Conservation (phyloP, 1,140 invertebrate species). For the Mactra quadrangularis region DNA sequence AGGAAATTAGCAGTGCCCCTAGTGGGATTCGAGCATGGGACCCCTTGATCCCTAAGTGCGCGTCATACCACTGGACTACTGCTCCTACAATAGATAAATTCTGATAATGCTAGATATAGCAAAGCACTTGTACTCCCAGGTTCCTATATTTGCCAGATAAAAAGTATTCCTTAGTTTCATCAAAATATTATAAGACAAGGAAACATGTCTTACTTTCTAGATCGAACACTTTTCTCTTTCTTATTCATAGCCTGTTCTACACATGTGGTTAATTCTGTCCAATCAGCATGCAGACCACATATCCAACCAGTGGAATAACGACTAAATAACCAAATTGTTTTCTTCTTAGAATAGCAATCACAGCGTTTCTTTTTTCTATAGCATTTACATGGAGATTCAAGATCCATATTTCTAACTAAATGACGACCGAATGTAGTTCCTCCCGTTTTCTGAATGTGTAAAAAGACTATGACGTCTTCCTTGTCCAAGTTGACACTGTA, state of each 20-base stretch:
- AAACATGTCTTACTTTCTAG: constrained; percentile 76
- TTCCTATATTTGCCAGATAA: too few species aligned
- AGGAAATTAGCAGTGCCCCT: too few species aligned
- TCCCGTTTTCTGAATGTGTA: constrained; percentile 99
- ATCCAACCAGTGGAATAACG: constrained; percentile 99
- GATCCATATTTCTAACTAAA: constrained; percentile 95
- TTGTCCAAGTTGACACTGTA: constrained; percentile 71
- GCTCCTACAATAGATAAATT: too few species aligned
- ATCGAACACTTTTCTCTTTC: constrained; percentile 77
- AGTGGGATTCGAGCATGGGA: too few species aligned
- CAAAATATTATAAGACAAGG: too few species aligned
- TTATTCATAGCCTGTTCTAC: constrained; percentile 83
- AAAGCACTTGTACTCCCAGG: too few species aligned
- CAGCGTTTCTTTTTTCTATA: constrained; percentile 74
- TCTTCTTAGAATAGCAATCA: constrained; percentile 77
- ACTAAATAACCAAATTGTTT: constrained; percentile 94
- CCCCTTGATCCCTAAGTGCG: too few species aligned
- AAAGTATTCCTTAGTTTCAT: too few species aligned
- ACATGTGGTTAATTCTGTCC: constrained; percentile 95
- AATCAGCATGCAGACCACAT: constrained; percentile 99
- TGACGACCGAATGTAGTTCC: constrained; percentile 96
- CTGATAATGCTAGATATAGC: too few species aligned
- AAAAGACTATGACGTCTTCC: constrained; percentile 97
- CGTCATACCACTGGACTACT: too few species aligned
- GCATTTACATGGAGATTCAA: constrained; percentile 85